These are phyloP conservation scores for Leptodactylus fuscus DNA, from an alignment of 2,113 vertebrate species.

Conservation along the genomic window DNA sequence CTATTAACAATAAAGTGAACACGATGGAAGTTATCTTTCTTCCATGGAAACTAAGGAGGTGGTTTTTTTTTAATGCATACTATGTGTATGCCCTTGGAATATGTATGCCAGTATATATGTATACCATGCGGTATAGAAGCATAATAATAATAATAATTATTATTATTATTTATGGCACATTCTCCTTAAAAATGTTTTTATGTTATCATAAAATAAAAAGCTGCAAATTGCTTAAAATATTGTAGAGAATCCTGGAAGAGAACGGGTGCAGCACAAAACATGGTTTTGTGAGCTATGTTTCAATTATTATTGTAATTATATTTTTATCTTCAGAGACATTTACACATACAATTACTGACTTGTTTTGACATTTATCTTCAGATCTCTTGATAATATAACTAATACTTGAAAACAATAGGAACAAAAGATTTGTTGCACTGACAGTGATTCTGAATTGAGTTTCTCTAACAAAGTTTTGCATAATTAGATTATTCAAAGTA, in stretches of 20 bases:
- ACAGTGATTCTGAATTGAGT: constrained; percentile 1
- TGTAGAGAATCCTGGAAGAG: not conserved
- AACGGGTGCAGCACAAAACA: not conserved
- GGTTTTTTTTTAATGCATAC: too few relatives aligned
- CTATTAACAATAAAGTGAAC: too few relatives aligned
- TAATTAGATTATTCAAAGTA: not conserved
- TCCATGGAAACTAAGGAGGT: too few relatives aligned
- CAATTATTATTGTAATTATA: constrained; percentile 27
- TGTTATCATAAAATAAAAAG: not conserved
- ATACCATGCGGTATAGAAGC: too few relatives aligned
- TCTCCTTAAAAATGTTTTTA: too few relatives aligned
- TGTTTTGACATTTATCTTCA: constrained; percentile 15
- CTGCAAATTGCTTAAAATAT: not conserved
- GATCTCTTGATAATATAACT: constrained; percentile 15
- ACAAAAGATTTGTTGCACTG: constrained; percentile 12
- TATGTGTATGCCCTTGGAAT: too few relatives aligned
- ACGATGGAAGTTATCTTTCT: too few relatives aligned
- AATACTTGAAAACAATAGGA: constrained; percentile 14
- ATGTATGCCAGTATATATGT: too few relatives aligned
- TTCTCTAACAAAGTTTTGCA: constrained; percentile 10
- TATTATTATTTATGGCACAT: too few relatives aligned
- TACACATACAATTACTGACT: constrained; percentile 9
- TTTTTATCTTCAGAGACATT: constrained; percentile 10
- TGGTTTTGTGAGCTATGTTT: constrained; percentile 8
- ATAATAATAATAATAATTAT: too few relatives aligned